These are phyloP conservation scores for Idris sp. DNA, from an alignment of 1,140 invertebrate species.

Conservation along the genomic window DNA sequence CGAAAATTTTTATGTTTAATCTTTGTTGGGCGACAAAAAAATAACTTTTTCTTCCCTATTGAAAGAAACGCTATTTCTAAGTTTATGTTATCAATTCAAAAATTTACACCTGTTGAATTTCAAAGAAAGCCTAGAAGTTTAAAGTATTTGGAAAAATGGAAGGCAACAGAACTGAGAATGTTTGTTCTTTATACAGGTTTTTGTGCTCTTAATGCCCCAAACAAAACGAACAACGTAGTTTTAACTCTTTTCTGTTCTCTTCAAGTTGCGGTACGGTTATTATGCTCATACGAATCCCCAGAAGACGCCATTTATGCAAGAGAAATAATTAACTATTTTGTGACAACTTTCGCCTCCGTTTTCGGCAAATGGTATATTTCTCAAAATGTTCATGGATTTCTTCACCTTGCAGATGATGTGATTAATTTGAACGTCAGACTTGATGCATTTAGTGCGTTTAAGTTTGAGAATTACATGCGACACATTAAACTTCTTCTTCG, in stretches of 20 bases:
- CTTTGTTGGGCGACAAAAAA: conserved; percentile 9
- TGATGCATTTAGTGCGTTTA: conserved; percentile 6
- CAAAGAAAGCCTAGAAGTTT: background rate
- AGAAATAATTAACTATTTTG: background rate
- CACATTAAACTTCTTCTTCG: background rate
- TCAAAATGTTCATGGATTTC: conserved; percentile 6
- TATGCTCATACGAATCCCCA: background rate
- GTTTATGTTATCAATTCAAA: background rate
- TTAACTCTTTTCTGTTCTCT: background rate
- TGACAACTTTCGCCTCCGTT: background rate
- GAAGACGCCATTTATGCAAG: background rate
- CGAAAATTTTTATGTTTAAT: conserved; percentile 17
- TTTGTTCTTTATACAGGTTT: conserved; percentile 5
- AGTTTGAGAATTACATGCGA: background rate
- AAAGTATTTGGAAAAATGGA: conserved; percentile 6
- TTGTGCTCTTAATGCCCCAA: background rate
- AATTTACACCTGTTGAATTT: conserved; percentile 15
- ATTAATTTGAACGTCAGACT: background rate
- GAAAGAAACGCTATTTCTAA: conserved; percentile 2
- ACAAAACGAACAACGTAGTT: background rate
- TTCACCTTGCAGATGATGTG: conserved; percentile 1
- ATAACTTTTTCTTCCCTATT: conserved; percentile 7
- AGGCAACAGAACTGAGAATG: conserved; percentile 11
- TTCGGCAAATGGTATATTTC: conserved; percentile 5
- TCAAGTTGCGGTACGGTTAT: background rate